Base-by-base conservation (phyloP, 1,140 invertebrate genomes). In the Akabosia matsudoensis region DNA sequence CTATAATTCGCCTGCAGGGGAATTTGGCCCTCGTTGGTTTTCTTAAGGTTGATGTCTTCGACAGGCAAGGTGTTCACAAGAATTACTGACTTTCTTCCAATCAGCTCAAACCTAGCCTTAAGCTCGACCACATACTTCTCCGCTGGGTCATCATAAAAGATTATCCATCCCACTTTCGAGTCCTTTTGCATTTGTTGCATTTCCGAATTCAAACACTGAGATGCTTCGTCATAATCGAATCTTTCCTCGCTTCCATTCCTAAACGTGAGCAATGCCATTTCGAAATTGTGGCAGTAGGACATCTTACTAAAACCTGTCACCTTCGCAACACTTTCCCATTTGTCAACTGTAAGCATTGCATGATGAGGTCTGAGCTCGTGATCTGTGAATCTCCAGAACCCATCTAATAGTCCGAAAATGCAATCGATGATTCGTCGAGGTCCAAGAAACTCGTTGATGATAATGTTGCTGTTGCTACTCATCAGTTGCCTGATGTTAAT, bases 301-400 rank as follows among this genome's bases (percentile, higher is more conserved):
- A 45, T 45, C 18, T 56, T 56, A 3, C 10, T 56, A 67, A 79
- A 79, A 26, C 76, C 76, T 14, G 24, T 33, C 18, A 14, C 28
- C n/a, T 70, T 22, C 13, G n/a, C 16, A n/a, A 74, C 34, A 1
- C 22, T 7, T 18, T 37, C n/a, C 78, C 78, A 79, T n/a, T 30
- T 31, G 0, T 74, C 18, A 0, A 28, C 18, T n/a, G 24, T 34
- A 7, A 77, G 18, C 13, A 72, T 30, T 1, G 73, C 54, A 28
- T 72, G n/a, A 0, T 52, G 24, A 37, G 7, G 33, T 1, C 78
- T 51, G 0, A 51, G 13, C 14, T 77, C 33, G 14, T 70, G 73
- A 31, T 79, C 78, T 4, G 34, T 64, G 33, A 79, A 79, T 18
- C 54, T 16, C 76, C 76, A 79, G 33, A 30, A 79, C 1, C 78